These are phyloP conservation scores for Eupeodes latifasciatus DNA, from an alignment of 2,888 invertebrate species.

Conservation along the genomic window DNA sequence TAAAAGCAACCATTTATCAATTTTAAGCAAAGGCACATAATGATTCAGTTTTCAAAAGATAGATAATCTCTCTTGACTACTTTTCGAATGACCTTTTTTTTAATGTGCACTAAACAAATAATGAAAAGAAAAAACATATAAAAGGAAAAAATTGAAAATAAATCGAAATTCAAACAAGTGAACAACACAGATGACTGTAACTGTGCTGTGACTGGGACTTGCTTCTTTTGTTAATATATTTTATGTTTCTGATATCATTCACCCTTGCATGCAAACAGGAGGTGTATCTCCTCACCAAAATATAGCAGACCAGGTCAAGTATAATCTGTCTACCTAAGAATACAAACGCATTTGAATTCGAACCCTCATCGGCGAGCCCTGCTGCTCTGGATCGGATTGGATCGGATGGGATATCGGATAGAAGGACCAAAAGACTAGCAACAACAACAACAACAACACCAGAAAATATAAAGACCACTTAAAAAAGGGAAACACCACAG, in stretches of 20 bases:
- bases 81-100: constrained; percentile 40
- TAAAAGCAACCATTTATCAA: constrained; percentile 59
- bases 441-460: constrained; percentile 3
- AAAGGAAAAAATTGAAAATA: constrained; percentile 3
- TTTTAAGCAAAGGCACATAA: constrained; percentile 42
- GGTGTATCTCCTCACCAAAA: neutral
- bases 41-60: constrained; percentile 55
- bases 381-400: neutral
- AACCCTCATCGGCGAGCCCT: neutral
- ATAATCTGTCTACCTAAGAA: constrained; percentile 64
- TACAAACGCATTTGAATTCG: constrained; percentile 10
- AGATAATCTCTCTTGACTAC: constrained; percentile 41
- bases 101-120: constrained; percentile 52
- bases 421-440: constrained; percentile 31
- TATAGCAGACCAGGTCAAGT: constrained; percentile 58
- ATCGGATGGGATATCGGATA: constrained; percentile 16
- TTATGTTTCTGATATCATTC: constrained; percentile 33
- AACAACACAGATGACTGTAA: constrained; percentile 26
- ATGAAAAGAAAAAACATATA: neutral
- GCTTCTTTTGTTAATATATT: constrained; percentile 51
- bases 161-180: constrained; percentile 50
- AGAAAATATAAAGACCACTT: constrained; percentile 43
- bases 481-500: constrained; percentile 70
- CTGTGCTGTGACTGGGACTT: neutral
- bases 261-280: constrained; percentile 6